These are phyloP conservation scores for Sebastes wilsoni DNA, from an alignment of 2,797 vertebrate species.

Conservation along the genomic window DNA sequence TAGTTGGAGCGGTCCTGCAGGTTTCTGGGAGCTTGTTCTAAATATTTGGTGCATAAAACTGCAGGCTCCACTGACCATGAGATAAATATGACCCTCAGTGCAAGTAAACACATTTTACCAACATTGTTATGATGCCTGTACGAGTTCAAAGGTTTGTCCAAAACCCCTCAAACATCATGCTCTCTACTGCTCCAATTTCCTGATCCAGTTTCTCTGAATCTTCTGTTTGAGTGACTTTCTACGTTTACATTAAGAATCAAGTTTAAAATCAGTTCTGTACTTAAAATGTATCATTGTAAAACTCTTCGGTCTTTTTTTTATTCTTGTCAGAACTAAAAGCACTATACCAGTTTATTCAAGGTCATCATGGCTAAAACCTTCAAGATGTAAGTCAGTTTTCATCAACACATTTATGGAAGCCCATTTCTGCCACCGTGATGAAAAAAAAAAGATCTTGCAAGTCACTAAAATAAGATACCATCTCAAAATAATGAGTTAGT, in stretches of 20 bases:
- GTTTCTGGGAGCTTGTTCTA: too few species aligned
- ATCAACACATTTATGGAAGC: too few species aligned
- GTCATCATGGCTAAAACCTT: neutral
- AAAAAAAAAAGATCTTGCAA: too few species aligned
- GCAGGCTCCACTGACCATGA: neutral
- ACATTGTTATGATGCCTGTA: fast-evolving
- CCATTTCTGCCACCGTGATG: too few species aligned
- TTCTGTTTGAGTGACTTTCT: neutral
- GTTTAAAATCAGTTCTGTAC: neutral
- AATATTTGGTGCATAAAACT: too few species aligned
- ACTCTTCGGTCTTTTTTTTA: neutral
- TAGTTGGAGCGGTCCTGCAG: too few species aligned
- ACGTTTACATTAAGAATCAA: neutral
- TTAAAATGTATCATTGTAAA: neutral
- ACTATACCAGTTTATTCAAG: too few species aligned
- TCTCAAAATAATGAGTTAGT: too few species aligned
- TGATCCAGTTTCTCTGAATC: neutral
- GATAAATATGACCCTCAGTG: neutral
- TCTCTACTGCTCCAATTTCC: neutral
- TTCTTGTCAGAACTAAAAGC: neutral
- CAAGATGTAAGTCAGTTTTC: neutral
- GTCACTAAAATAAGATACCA: too few species aligned
- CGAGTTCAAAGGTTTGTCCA: neutral
- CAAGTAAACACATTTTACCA: neutral
- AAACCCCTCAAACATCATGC: neutral